Evolutionary conservation across 2,797 vertebrate species (phyloP), one percentile per base, ranked within the genome.

Genomic region (Galagoides demidoff): DNA sequence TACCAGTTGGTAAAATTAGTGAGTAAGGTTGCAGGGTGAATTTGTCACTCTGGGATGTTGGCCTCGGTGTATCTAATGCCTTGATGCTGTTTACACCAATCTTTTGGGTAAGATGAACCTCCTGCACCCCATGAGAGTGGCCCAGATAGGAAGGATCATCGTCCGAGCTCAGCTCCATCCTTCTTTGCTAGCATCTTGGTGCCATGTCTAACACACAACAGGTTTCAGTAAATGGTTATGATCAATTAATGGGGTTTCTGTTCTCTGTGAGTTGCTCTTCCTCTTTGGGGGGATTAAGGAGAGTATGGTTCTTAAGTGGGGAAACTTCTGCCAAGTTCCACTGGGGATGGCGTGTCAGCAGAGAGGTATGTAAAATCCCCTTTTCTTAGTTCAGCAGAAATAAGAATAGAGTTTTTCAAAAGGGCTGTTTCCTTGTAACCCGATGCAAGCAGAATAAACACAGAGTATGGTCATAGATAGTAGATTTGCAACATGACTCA

Each of bases 341-440:
- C 74, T 86, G 34, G n/a, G 71, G 49, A 81, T 7, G 37, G 55
- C 31, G 5, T 16, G 11, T 71, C 9, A 22, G 77, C 68, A 52
- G 7, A 14, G 68, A 59, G 52, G 34, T 39, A 12, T 74, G 34
- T 64, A 66, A 89, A 90, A 70, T 31, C 91, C 79, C 74, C 61
- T 81, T 31, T 57, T 90, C 49, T 83, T 77, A 63, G 29, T 92
- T 92, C 74, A 19, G 27, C 85, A 73, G 70, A 88, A 71, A 64
- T 25, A 55, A 71, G 55, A 23, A 9, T 27, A 52, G 74, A n/a
- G 45, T 25, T 91, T 71, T 87, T 85, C 34, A 61, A 55, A 96
- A 68, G 37, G 16, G 23, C 17, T 9, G 43, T 77, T 94, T 34
- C 45, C 31, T 85, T 52, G 27, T 76, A 64, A 78, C 34, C 76